These are phyloP conservation scores for Hemicordylus capensis DNA, from an alignment of 2,113 vertebrate genomes.

Conservation along the genomic window DNA sequence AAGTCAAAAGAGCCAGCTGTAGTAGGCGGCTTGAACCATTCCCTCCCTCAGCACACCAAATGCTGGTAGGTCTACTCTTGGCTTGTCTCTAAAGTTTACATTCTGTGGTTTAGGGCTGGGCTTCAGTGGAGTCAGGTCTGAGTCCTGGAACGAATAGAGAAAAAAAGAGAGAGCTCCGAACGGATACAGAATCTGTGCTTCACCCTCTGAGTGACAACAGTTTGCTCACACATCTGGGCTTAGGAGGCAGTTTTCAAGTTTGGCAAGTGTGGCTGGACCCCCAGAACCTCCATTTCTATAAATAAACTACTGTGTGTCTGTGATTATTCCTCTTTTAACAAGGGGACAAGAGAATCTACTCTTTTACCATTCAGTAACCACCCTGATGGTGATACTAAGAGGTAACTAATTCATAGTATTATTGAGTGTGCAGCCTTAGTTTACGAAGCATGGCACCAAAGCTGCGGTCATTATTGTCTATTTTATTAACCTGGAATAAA, in stretches of 20 bases:
- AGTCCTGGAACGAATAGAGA: background rate
- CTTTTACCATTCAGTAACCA: background rate
- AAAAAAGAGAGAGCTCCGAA: background rate
- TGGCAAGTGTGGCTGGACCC: background rate
- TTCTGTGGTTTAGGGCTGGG: background rate
- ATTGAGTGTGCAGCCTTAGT: background rate
- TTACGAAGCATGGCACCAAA: background rate
- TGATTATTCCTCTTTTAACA: background rate
- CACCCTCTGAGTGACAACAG: background rate
- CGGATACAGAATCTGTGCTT: background rate
- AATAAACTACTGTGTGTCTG: background rate
- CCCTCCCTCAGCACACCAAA: constrained; percentile 88
- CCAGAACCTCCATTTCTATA: background rate
- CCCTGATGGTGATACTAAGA: background rate
- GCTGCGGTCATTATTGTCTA: background rate
- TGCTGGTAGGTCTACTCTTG: constrained; percentile 82
- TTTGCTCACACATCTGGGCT: background rate
- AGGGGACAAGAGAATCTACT: background rate
- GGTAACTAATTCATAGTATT: background rate
- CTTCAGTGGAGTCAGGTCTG: background rate
- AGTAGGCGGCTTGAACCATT: constrained; percentile 88
- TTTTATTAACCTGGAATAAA: background rate
- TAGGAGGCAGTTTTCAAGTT: background rate
- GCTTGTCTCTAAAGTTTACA: background rate
- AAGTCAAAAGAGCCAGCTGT: constrained; percentile 88